phyloP scores from a whole-genome alignment of 1,140 invertebrate species.

The Lethocerus indicus region DNA sequence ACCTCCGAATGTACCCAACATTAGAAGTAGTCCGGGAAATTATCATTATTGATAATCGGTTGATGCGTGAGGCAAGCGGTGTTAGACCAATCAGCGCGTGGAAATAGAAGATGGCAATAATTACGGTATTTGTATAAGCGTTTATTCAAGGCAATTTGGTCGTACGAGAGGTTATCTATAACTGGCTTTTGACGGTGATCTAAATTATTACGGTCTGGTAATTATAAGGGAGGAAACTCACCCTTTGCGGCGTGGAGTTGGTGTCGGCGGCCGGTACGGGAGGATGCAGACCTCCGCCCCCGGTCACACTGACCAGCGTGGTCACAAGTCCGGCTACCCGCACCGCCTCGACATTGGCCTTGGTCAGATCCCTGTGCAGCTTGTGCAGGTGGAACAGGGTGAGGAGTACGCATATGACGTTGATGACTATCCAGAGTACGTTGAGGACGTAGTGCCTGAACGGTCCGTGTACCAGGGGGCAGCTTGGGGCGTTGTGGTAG shows the following conservation, averaged over 20 bases:
- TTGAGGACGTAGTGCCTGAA: slow-evolving; percentile 78
- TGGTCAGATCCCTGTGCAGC: slow-evolving; percentile 66
- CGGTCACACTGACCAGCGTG: slow-evolving; percentile 54
- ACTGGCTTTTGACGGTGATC: no score
- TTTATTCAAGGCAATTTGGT: no score
- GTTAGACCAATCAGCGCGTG: no score
- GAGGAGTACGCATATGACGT: slow-evolving; percentile 69
- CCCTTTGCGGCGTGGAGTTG: slow-evolving; percentile 19
- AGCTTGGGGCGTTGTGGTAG: slow-evolving; percentile 58
- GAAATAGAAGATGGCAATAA: background rate
- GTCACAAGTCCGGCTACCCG: slow-evolving; percentile 54
- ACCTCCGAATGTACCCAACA: no score
- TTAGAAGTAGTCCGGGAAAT: no score
- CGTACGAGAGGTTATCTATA: no score
- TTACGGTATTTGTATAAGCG: background rate
- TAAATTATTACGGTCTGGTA: no score
- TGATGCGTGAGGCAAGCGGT: no score
- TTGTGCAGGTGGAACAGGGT: slow-evolving; percentile 71
- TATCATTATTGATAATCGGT: no score
- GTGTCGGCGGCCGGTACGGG: background rate
- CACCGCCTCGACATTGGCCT: slow-evolving; percentile 50
- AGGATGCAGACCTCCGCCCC: slow-evolving; percentile 20
- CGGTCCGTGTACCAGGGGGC: slow-evolving; percentile 51
- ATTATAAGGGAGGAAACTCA: no score
- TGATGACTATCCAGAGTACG: slow-evolving; percentile 76